Base-by-base conservation (phyloP, 2,888 invertebrate genomes). In the Drosophila sordidula region DNA sequence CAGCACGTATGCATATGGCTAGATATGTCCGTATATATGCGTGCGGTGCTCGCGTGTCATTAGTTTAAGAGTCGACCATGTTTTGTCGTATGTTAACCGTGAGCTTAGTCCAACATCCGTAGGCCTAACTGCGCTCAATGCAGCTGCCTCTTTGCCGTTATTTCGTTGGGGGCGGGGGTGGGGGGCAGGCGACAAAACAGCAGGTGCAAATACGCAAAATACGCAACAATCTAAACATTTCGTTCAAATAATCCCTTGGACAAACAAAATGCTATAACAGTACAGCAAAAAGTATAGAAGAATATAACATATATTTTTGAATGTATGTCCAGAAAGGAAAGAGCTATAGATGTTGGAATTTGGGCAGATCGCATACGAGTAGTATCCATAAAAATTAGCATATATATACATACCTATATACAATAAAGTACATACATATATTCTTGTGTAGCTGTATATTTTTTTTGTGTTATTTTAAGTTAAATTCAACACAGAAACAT, bases 401-500 rank as follows among this genome's bases (percentile, higher is more conserved):
- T 61, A 71, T 57, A 42, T 6, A 36, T 39, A 32, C 36, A 75
- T 44, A 64, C 45, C 62, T 54, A 54, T 34, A 59, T 39, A 67
- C 18, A 61, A 58, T 59, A 11, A 36, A 51, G 51, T 12, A 65
- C 34, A 59, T 47, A 49, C 34, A 29, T 46, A 38, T 61, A 59
- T 75, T 59, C 64, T 64, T 70, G 65, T 73, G 62, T 69, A 62
- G 59, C 65, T 80, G 69, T 70, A 69, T 75, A 73, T 70, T 67
- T 77, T 76, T 68, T 77, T 64, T 57, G 51, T 73, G 61, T 70
- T 69, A 71, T 78, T 63, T 51, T 69, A 77, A 70, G 78, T 65
- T 62, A 58, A 62, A 54, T 74, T 25, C 39, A 57, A 56, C 41
- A 57, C 18, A 32, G 42, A 61, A 65, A 63, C 44, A 49, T 44